Evolutionary conservation across 2,113 vertebrate genomes (phyloP).

Genomic region (Sinocyclocheilus anophthalmus): DNA sequence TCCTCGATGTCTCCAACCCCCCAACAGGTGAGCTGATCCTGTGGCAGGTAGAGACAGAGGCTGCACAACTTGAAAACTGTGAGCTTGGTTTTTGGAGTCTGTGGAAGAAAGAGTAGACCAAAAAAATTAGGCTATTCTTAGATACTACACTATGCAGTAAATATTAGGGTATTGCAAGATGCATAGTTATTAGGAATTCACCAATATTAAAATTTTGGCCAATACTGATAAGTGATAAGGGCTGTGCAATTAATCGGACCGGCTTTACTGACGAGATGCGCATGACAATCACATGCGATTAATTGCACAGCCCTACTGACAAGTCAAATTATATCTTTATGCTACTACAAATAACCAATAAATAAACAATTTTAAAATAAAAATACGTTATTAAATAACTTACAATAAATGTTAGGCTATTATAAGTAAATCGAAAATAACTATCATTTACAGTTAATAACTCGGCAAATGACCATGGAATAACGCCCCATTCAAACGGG

Average conservation of each 20-base stretch:
- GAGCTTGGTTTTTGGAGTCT: conserved; percentile 99
- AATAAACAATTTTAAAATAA: too few species aligned
- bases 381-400: too few species aligned
- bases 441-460: too few species aligned
- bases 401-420: too few species aligned
- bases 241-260: too few species aligned
- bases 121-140: neutral
- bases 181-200: neutral
- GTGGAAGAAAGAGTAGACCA: conserved; percentile 43
- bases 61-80: conserved; percentile 99
- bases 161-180: neutral
- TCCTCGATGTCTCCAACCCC: conserved; percentile 97
- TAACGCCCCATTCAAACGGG: too few species aligned
- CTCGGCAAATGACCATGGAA: too few species aligned
- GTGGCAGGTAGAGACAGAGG: conserved; percentile 98
- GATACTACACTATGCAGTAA: neutral
- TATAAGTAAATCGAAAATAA: too few species aligned
- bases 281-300: too few species aligned
- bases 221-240: neutral
- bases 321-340: too few species aligned
- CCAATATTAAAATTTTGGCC: neutral
- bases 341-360: too few species aligned
- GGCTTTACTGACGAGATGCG: too few species aligned
- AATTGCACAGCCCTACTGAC: neutral
- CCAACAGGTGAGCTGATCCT: conserved; percentile 99